These are phyloP conservation scores for Tenualosa thibaudeaui DNA, from an alignment of 2,797 vertebrate species.

Conservation along the genomic window DNA sequence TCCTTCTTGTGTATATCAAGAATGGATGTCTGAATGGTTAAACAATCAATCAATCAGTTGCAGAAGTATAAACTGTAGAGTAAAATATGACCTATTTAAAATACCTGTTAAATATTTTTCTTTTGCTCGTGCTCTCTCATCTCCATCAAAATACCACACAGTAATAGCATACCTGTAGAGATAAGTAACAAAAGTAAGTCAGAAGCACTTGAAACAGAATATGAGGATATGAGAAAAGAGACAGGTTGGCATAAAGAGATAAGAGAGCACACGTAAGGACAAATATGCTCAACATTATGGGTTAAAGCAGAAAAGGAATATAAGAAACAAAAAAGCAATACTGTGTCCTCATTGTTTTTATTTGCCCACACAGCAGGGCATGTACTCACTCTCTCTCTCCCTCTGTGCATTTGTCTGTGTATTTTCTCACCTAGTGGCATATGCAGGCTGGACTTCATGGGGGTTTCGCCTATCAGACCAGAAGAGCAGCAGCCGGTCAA, in stretches of 20 bases:
- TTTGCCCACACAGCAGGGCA: background rate
- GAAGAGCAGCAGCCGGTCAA: conserved; percentile 95
- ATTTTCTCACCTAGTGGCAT: conserved; percentile 85
- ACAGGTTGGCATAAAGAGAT: background rate
- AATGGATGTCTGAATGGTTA: background rate
- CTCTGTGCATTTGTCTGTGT: background rate
- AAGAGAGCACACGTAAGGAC: background rate
- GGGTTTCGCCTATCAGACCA: conserved; percentile 99
- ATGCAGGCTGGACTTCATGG: conserved; percentile 97
- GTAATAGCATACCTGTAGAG: conserved; percentile 96
- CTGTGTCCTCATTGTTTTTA: background rate
- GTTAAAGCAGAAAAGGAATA: background rate
- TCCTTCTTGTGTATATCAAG: background rate
- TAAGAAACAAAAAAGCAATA: background rate
- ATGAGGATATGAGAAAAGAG: background rate
- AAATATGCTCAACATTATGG: background rate
- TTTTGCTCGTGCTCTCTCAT: conserved; percentile 96
- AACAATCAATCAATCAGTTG: background rate
- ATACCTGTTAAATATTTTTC: conserved; percentile 96
- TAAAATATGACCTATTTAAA: background rate
- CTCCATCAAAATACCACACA: conserved; percentile 99
- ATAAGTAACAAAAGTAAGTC: conserved; percentile 33
- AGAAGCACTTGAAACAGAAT: background rate
- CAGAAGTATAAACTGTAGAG: background rate
- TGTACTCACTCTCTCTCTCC: background rate